phyloP scores from a whole-genome alignment of 1,140 invertebrate genomes.

The Drosophila triauraria region DNA sequence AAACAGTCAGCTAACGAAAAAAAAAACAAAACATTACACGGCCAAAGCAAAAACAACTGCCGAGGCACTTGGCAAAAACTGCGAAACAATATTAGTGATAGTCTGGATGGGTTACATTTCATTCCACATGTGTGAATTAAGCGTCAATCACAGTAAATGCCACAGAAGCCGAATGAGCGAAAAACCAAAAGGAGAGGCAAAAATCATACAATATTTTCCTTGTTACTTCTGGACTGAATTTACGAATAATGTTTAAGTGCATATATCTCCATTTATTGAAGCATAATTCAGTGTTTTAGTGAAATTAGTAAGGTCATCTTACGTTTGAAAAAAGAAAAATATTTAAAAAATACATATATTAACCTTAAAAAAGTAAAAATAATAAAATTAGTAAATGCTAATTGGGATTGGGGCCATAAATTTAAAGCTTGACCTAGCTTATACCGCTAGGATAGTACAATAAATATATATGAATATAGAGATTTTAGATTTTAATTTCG shows the following conservation, averaged over 20 bases:
- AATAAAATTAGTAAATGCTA: no score
- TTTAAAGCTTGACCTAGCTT: no score
- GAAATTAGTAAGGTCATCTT: no score
- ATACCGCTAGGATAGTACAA: no score
- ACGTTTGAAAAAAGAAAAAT: background rate
- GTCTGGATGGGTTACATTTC: constrained; percentile 57
- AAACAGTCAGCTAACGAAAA: constrained; percentile 20
- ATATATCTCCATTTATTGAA: background rate
- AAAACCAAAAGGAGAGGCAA: background rate
- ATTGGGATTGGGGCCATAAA: no score
- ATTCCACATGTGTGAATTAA: constrained; percentile 60
- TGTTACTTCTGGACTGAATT: constrained; percentile 1
- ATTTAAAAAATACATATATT: no score
- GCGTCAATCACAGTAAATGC: constrained; percentile 47
- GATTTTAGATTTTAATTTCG: no score
- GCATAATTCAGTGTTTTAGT: background rate
- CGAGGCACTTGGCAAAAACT: constrained; percentile 50
- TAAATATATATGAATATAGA: no score
- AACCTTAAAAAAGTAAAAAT: background rate
- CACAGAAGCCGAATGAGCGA: constrained; percentile 24
- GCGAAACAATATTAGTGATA: constrained; percentile 76
- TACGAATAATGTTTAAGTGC: background rate
- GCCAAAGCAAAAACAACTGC: constrained; percentile 46
- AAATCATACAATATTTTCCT: constrained; percentile 9
- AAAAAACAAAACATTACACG: constrained; percentile 20